Conservation (phyloP, 2,113 vertebrate species). For the Gymnorhina tibicen region DNA sequence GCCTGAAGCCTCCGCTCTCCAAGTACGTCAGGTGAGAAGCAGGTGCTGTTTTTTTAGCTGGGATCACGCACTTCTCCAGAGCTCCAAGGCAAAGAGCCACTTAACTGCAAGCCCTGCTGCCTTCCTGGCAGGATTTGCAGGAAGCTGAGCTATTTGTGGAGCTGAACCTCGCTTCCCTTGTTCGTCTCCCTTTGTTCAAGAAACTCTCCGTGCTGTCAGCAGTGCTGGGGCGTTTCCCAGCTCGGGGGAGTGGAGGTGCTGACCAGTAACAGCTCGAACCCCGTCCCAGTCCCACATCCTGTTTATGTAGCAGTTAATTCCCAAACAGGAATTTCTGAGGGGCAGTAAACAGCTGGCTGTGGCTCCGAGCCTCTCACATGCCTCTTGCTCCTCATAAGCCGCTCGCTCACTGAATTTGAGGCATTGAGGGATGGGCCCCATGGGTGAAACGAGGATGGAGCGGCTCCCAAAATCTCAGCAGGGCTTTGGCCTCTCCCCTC, state of each 20-base stretch:
- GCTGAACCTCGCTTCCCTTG: constrained; percentile 20
- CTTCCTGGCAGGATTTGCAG: constrained; percentile 30
- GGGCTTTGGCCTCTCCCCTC: background rate
- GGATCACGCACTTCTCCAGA: background rate
- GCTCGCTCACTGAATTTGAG: background rate
- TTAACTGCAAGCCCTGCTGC: background rate
- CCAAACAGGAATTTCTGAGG: background rate
- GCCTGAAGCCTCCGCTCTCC: constrained; percentile 78
- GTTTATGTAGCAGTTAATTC: constrained; percentile 18
- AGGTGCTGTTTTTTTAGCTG: background rate
- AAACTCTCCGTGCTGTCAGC: background rate
- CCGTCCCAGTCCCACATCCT: constrained; percentile 28
- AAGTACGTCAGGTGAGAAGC: constrained; percentile 88
- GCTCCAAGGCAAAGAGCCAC: background rate
- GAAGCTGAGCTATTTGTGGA: constrained; percentile 40
- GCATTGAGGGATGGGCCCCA: background rate
- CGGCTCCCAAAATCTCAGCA: background rate
- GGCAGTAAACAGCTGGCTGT: constrained; percentile 15
- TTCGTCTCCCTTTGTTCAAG: constrained; percentile 50
- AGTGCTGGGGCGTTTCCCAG: constrained; percentile 7
- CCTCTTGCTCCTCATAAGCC: background rate
- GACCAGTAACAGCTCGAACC: background rate
- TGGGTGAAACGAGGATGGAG: background rate
- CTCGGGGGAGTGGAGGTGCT: constrained; percentile 11
- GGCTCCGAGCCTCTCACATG: background rate